Percentiles rank a stretch among this genome's conserved stretches.
These are phyloP conservation scores for Clarias platycephalus DNA, from an alignment of 2,797 vertebrate genomes.

Conservation along the genomic window DNA sequence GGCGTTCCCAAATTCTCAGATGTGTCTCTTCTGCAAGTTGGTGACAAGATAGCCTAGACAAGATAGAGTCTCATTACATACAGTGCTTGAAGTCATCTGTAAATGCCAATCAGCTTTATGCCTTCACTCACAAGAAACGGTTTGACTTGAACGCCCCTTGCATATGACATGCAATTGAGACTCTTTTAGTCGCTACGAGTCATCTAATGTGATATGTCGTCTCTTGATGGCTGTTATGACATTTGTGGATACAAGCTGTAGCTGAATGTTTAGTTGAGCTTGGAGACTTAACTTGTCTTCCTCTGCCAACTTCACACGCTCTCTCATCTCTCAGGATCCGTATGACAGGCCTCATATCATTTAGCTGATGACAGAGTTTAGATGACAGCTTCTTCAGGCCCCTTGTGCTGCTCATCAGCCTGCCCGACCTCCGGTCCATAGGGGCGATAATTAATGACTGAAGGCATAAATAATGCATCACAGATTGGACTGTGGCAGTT, in stretches of 20 bases:
- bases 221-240: slow-evolving; percentile 29
- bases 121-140: no score
- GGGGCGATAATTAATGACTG: slow-evolving; percentile 43
- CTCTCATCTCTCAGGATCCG: slow-evolving; percentile 1
- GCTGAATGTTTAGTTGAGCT: slow-evolving; percentile 13
- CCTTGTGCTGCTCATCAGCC: slow-evolving; percentile 33
- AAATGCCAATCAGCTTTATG: no score
- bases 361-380: slow-evolving; percentile 15
- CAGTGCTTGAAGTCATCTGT: no score
- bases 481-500: slow-evolving; percentile 60
- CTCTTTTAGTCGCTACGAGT: not conserved
- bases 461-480: slow-evolving; percentile 66
- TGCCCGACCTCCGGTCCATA: slow-evolving; percentile 26
- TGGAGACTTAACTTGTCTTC: slow-evolving; percentile 16
- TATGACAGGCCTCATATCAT: slow-evolving; percentile 18
- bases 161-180: not conserved
- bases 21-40: no score
- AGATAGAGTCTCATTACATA: no score
- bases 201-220: not conserved
- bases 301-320: slow-evolving; percentile 7
- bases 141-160: no score
- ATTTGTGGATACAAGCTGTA: not conserved
- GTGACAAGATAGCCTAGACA: no score
- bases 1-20: no score
- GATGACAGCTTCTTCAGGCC: slow-evolving; percentile 32